These are phyloP conservation scores for Tragelaphus strepsiceros DNA, from an alignment of 2,113 vertebrate species.

Conservation along the genomic window DNA sequence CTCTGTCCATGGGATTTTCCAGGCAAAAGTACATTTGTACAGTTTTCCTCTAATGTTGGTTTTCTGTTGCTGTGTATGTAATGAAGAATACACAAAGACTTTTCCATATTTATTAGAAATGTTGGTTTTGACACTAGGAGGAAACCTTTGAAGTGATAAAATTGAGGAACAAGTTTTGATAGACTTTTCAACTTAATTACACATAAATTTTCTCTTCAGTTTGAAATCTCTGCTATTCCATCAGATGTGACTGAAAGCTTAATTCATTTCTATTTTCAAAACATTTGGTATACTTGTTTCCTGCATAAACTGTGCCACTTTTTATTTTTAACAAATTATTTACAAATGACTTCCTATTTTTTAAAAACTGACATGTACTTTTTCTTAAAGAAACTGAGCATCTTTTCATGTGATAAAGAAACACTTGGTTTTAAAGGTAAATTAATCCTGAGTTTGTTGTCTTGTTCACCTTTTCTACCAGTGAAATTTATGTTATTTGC, in stretches of 20 bases:
- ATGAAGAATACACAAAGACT: slow-evolving; percentile 31
- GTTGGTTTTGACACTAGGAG: slow-evolving; percentile 54
- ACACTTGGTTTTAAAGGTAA: background rate
- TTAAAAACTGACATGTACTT: background rate
- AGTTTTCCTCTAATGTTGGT: slow-evolving; percentile 49
- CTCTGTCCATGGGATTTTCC: too few species aligned
- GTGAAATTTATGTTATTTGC: background rate
- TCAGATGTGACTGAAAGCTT: background rate
- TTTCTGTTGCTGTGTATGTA: slow-evolving; percentile 30
- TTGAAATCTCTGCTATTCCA: slow-evolving; percentile 7
- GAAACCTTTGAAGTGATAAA: slow-evolving; percentile 34
- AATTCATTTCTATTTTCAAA: background rate
- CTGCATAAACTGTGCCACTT: background rate
- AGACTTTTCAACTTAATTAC: slow-evolving; percentile 43
- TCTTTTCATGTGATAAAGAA: too few species aligned
- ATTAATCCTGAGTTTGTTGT: background rate
- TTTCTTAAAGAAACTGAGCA: background rate
- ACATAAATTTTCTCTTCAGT: slow-evolving; percentile 49
- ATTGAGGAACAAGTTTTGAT: slow-evolving; percentile 49
- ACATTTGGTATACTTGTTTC: background rate
- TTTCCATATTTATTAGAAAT: slow-evolving; percentile 45
- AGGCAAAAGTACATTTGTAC: slow-evolving; percentile 40
- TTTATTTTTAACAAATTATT: background rate
- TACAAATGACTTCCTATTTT: background rate
- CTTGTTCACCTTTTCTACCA: background rate